Conservation (phyloP, 2,113 vertebrate genomes). For the Oncorhynchus gorbuscha region DNA sequence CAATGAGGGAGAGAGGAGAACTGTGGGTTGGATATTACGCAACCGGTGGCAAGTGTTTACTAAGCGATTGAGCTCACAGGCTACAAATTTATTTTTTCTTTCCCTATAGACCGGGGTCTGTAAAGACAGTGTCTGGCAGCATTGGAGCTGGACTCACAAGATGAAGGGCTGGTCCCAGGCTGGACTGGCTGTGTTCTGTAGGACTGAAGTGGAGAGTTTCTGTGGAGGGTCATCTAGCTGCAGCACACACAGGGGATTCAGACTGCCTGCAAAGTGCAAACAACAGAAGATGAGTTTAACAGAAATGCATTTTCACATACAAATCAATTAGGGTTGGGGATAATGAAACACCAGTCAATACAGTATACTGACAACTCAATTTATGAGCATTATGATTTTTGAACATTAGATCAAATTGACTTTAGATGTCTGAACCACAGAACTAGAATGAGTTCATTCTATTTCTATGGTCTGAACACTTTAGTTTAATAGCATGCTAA, state of each 20-base stretch:
- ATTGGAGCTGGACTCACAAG: conserved; percentile 80
- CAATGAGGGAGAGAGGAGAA: not conserved
- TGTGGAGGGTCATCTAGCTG: conserved; percentile 88
- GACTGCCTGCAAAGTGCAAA: conserved; percentile 69
- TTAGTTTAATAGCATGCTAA: not conserved
- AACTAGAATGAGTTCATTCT: no score
- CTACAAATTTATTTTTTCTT: not conserved
- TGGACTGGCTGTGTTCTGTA: conserved; percentile 70
- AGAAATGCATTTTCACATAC: no score
- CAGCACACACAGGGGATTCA: conserved; percentile 74
- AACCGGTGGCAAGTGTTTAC: not conserved
- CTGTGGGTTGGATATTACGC: not conserved
- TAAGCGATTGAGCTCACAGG: not conserved
- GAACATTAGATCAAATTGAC: not conserved
- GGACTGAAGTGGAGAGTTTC: conserved; percentile 77
- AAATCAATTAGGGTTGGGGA: no score
- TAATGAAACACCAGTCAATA: not conserved
- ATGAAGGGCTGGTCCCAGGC: conserved; percentile 90
- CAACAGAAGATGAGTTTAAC: not conserved
- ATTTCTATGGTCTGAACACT: no score
- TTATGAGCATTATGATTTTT: not conserved
- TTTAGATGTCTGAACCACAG: conserved; percentile 6
- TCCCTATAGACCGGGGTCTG: not conserved
- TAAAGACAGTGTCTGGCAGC: not conserved
- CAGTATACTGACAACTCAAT: not conserved